Percentiles rank a stretch among this genome's conserved stretches.
These are phyloP conservation scores for Hyposoter dolosus DNA, from an alignment of 2,888 invertebrate species.

Conservation along the genomic window DNA sequence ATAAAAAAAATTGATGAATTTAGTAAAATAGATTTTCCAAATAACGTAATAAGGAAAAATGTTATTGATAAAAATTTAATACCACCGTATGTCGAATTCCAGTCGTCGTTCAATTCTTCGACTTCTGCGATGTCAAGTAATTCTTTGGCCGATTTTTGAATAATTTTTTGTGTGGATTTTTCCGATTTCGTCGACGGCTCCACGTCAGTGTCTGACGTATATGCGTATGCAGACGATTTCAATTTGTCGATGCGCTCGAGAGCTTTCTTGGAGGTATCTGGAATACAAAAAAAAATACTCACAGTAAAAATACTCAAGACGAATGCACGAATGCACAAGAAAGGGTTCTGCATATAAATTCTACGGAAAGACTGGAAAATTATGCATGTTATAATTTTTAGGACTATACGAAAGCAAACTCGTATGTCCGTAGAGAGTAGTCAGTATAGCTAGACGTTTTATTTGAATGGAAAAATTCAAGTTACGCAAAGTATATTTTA, in stretches of 20 bases:
- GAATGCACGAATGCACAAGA: background rate
- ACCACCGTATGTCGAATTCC: no score
- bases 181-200: conserved; percentile 3
- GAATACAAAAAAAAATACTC: conserved; percentile 7
- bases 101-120: conserved; percentile 12
- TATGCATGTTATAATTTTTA: conserved; percentile 24
- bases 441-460: conserved; percentile 13
- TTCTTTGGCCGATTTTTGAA: background rate
- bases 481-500: background rate
- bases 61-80: no score
- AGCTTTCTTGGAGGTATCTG: conserved; percentile 24
- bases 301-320: background rate
- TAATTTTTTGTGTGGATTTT: conserved; percentile 5
- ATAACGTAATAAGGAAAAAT: conserved; percentile 6
- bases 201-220: conserved; percentile 23
- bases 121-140: conserved; percentile 17
- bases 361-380: conserved; percentile 10
- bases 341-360: conserved; percentile 8
- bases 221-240: background rate
- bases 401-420: conserved; percentile 14
- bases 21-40: background rate
- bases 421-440: conserved; percentile 9
- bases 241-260: conserved; percentile 29
- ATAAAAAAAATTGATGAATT: conserved; percentile 7
- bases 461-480: conserved; percentile 14